These are phyloP conservation scores for Camelus bactrianus DNA, from an alignment of 2,113 vertebrate genomes.

Conservation along the genomic window DNA sequence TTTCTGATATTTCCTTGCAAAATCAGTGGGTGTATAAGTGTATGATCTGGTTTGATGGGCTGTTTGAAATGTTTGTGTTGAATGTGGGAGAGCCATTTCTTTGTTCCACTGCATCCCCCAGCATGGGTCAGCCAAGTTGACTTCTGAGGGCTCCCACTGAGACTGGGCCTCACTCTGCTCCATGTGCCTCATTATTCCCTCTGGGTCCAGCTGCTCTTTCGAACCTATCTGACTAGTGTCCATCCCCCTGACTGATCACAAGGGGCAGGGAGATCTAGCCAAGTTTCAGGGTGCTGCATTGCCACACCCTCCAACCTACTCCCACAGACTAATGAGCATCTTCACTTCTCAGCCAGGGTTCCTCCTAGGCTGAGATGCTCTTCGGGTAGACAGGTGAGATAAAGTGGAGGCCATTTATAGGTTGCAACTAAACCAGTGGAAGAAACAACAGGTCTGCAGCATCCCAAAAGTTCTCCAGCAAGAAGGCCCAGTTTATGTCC, in stretches of 20 bases:
- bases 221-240: background rate
- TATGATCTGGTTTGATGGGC: background rate
- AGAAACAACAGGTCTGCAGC: background rate
- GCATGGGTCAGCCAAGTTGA: background rate
- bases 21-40: background rate
- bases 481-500: background rate
- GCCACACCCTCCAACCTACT: background rate
- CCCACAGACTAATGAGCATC: background rate
- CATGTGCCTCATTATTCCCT: too few relatives aligned
- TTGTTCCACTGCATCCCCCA: background rate
- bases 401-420: background rate
- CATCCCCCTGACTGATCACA: background rate
- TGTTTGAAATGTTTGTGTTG: constrained; percentile 7
- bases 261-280: background rate
- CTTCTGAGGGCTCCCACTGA: background rate
- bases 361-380: background rate
- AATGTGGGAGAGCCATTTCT: background rate
- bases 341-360: background rate
- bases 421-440: background rate
- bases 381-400: background rate
- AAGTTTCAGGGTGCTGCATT: background rate
- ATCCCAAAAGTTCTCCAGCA: background rate
- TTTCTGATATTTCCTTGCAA: background rate
- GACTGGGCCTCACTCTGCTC: background rate
- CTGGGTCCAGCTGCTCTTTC: too few relatives aligned